These are phyloP conservation scores for Yponomeuta plumbellus DNA, from an alignment of 2,888 invertebrate species.

Conservation along the genomic window DNA sequence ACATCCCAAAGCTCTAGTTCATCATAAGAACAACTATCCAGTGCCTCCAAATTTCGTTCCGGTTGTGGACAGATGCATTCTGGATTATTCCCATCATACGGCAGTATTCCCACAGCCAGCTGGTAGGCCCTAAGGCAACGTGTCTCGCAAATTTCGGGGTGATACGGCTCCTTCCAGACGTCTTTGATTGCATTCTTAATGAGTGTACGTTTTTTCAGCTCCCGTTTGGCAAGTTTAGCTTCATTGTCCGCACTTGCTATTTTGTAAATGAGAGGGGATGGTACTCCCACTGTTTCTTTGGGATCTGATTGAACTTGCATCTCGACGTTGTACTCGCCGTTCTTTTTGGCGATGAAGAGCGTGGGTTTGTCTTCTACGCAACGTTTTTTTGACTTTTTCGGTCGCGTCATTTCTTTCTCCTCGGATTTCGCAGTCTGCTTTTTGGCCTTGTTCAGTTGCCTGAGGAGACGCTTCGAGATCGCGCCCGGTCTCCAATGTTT, in stretches of 20 bases:
- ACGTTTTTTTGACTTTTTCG: slow-evolving; percentile 42
- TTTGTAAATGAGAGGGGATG: slow-evolving; percentile 48
- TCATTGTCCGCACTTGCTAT: slow-evolving; percentile 45
- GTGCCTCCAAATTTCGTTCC: slow-evolving; percentile 20
- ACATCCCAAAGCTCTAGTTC: slow-evolving; percentile 25
- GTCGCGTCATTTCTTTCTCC: slow-evolving; percentile 24
- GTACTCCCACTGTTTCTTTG: slow-evolving; percentile 28
- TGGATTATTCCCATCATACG: slow-evolving; percentile 33
- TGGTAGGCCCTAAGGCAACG: slow-evolving; percentile 47
- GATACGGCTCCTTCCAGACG: slow-evolving; percentile 41
- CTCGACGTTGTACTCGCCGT: slow-evolving; percentile 54
- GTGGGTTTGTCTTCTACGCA: slow-evolving; percentile 46
- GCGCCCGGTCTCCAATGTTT: slow-evolving; percentile 63
- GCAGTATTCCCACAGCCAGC: slow-evolving; percentile 39
- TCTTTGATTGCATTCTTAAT: slow-evolving; percentile 36
- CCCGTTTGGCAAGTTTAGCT: slow-evolving; percentile 37
- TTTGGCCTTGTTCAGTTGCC: slow-evolving; percentile 47
- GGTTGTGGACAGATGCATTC: slow-evolving; percentile 29
- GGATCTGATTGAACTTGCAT: slow-evolving; percentile 42
- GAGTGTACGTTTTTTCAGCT: slow-evolving; percentile 34
- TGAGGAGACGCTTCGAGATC: slow-evolving; percentile 50
- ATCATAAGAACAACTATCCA: slow-evolving; percentile 37
- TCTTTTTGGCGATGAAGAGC: slow-evolving; percentile 45
- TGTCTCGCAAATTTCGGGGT: slow-evolving; percentile 47
- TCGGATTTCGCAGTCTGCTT: slow-evolving; percentile 27